Base-by-base conservation (phyloP, 2,797 vertebrate species). In the Enteromius thamalakanensis region DNA sequence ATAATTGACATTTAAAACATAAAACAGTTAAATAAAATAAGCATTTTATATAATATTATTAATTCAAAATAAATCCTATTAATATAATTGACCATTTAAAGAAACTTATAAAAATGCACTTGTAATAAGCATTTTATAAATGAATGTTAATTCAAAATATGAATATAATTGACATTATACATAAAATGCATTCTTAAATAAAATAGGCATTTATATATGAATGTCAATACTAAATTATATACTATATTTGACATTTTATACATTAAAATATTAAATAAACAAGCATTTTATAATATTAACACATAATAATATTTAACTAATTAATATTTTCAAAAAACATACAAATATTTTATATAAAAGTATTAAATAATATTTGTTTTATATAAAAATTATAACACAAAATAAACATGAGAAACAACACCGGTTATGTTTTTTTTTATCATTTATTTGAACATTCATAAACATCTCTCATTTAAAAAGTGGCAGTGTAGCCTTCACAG, bases 401-500 rank as follows among this genome's bases (percentile, higher is more conserved):
- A n/a, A 32, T 4, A 1, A 37, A 49, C 23, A 49, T 17, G 4
- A 49, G 21, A 75, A 51, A 75, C 11, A 17, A 29, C 40, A 40
- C 21, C 4, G 23, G 29, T 11, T 21, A 11, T 40, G 53, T 67
- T 34, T 65, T 74, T 40, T 65, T n/a, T 45, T 11, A 2, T 5
- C 2, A 40, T 82, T 83, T 83, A 77, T 77, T 76, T 60, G 2
- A 69, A 58, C 81, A 69, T 26, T 68, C 11, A 70, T 19, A 23
- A 60, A 83, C 37, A 77, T 37, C 15, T 69, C 47, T 68, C 26
- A 51, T 64, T 77, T 12, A 58, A 82, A 82, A 83, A 47, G 51
- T 77, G 47, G 6, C 64, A 69, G 47, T 69, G 72, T 7, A 34
- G 17, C 64, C 7, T 55, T 76, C 37, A 77, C 74, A 58, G 64